These are phyloP conservation scores for Phasianus colchicus DNA, from an alignment of 2,113 vertebrate genomes.

Conservation along the genomic window DNA sequence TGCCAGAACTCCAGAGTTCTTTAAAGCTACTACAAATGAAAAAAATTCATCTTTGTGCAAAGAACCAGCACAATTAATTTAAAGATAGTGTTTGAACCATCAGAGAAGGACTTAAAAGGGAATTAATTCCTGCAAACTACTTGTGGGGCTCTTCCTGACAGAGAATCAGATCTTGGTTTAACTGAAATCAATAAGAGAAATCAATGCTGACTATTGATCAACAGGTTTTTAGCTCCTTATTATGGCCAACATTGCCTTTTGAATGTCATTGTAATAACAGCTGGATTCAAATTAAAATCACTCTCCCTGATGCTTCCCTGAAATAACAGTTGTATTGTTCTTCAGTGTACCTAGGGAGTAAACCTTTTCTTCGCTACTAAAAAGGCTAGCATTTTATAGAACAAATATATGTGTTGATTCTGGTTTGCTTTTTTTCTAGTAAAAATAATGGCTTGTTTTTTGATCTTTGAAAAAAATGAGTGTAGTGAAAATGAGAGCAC, in stretches of 20 bases:
- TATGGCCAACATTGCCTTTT: not conserved
- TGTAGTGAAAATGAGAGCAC: not conserved
- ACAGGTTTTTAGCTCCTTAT: conserved; percentile 32
- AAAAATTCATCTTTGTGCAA: not conserved
- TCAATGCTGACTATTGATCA: conserved; percentile 24
- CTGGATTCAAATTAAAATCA: not conserved
- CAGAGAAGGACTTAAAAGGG: conserved; percentile 8
- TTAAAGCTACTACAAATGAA: not conserved
- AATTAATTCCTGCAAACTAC: conserved; percentile 40
- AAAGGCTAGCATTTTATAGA: not conserved
- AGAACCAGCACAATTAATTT: conserved; percentile 1
- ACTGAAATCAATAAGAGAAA: conserved; percentile 13
- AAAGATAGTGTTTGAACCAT: not conserved
- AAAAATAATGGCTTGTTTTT: not conserved
- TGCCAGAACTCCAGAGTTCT: not conserved
- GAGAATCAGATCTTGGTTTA: conserved; percentile 12
- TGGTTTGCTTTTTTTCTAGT: not conserved
- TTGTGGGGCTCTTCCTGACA: not conserved
- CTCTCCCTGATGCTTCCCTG: not conserved
- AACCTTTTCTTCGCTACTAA: not conserved
- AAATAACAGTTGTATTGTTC: not conserved
- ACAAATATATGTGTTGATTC: not conserved
- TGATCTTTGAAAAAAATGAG: not conserved
- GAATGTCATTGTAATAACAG: conserved; percentile 15
- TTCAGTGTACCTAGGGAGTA: not conserved